Evolutionary conservation across 2,113 vertebrate species (phyloP), one percentile per base, ranked within the genome.

Genomic region (Collichthys lucidus): DNA sequence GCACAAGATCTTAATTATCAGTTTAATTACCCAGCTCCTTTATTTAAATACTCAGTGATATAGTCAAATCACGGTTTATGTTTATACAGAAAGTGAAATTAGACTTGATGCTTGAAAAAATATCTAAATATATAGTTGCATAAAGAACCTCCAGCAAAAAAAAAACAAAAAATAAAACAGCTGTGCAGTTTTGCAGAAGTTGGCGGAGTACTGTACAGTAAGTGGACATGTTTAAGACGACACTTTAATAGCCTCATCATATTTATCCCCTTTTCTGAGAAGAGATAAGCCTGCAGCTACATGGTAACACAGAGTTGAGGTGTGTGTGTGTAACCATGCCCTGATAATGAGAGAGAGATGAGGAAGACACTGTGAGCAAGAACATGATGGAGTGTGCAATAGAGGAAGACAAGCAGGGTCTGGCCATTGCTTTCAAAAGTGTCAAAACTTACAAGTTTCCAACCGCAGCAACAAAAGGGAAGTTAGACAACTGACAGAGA

Each of bases 391-490:
- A 83, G 79, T 91, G 85, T 79, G 89, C 79, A 90, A 92, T 78
- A 93, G 92, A 94, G 94, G 93, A 95, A 94, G 93, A 74, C 71
- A 49, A 86, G 74, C 67, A 70, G 70, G 91, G 84, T 94, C 93
- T 94, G 95, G 94, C 92, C 95, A 95, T 82, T 91, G 88, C 90
- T 95, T 94, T 95, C 90, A 93, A 91, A 93, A 92, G 94, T 95
- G 94, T 95, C 94, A 96, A 96, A 95, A 95, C 91, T 87, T 92
- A 80, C n/a, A 95, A 95, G 94, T 96, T 95, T 96, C 95, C 95
- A 95, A 95, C 95, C 95, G 92, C 95, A 96, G 74, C 61, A 81
- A 92, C 91, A 95, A 93, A 95, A 93, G 93, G 94, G 95, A 96
- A 95, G 95, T 95, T 86, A 92, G 83, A 91, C 87, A 94, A 94